Evolutionary conservation across 2,113 vertebrate genomes (phyloP).

Genomic region (Cheilinus undulatus): DNA sequence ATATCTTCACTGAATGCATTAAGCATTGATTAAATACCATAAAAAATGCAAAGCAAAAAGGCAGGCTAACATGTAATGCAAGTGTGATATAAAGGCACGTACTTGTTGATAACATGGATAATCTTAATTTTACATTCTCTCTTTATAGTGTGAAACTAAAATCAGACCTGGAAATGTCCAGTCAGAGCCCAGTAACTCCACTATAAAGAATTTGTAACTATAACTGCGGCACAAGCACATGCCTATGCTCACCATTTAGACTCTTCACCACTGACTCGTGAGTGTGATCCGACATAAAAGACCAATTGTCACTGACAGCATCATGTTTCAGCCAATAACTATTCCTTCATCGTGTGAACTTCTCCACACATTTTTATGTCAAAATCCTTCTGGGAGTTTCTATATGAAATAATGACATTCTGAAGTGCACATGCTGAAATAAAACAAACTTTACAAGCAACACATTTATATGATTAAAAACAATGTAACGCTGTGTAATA

Average conservation of each 20-base stretch:
- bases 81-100: conserved; percentile 66
- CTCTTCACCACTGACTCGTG: no score
- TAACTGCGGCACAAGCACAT: neutral
- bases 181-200: neutral
- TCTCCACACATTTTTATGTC: neutral
- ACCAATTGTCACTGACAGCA: neutral
- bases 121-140: conserved; percentile 19
- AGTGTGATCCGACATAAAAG: neutral
- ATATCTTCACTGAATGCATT: neutral
- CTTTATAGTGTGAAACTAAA: conserved; percentile 14
- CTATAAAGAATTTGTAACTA: neutral
- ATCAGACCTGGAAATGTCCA: neutral
- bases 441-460: neutral
- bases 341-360: conserved; percentile 1
- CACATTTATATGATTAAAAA: conserved; percentile 6
- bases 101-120: conserved; percentile 15
- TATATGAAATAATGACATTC: no score
- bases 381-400: conserved; percentile 9
- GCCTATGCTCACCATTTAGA: no score
- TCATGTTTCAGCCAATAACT: neutral
- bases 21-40: conserved; percentile 7
- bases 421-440: conserved; percentile 5
- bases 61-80: conserved; percentile 5
- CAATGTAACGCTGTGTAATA: neutral
- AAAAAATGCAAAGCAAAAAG: conserved; percentile 31